Base-by-base conservation (phyloP, 1,140 invertebrate species). In the Drosophila bocqueti region DNA sequence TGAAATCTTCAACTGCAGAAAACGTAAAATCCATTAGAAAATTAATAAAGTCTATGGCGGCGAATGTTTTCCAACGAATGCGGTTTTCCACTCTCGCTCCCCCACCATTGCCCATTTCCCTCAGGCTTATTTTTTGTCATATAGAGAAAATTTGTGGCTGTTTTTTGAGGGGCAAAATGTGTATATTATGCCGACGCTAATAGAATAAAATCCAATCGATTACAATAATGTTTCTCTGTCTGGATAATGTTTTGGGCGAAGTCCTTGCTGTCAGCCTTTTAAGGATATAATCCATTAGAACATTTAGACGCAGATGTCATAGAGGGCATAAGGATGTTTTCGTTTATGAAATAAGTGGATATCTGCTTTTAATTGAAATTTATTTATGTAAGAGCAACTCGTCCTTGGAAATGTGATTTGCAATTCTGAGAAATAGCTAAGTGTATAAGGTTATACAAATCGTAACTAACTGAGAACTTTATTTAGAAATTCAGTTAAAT, bases 21-120 rank as follows among this genome's bases (percentile, higher is more conserved):
- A 91, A 90, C 82, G 82, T 91, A 85, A 91, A 91, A 91, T 91
- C 89, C 89, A 91, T 91, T 91, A 91, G 89, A 91, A 91, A 91
- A 91, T 91, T 91, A 91, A 91, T 91, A 91, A 91, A 85, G 81
- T 76, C 77, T 72, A 81, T 69, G 58, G 49, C 74, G 65, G 49
- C 29, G 49, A 72, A 55, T 74, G 69, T 52, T 60, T 74, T 54
- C 47, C 58, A 62, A 36, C 43, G 50, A 57, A 81, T 91, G 83
- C 61, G 89, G 81, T 82, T 89, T 83, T 46, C 46, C 68, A 73
- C 55, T 73, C 46, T 43, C 38, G 16, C 24, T 31, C 49, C 8
- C 29, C 55, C 16, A 9, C 21, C 21, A 34, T 18, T 61, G 31
- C 24, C 21, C 24, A 49, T 49, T 49, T 49, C 16, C 47, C 24